phyloP scores from a whole-genome alignment of 2,888 invertebrate species.

The Phrixothrix hirtus region DNA sequence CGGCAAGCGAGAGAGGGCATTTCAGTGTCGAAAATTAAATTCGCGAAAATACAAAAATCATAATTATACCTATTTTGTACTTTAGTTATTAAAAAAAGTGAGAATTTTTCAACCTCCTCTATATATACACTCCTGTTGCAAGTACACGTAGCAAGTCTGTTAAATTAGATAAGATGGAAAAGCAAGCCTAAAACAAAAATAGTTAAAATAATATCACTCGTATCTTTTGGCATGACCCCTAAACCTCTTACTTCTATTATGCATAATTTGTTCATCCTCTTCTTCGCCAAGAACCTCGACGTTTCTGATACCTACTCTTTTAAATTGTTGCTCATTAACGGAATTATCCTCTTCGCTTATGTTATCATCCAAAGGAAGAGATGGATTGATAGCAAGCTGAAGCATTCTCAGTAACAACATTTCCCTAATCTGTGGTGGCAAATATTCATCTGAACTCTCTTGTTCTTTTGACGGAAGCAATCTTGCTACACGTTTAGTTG shows the following conservation, averaged over 20 bases:
- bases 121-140: too few species aligned
- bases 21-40: too few species aligned
- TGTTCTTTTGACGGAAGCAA: conserved; percentile 38
- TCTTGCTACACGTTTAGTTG: conserved; percentile 48
- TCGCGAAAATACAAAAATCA: too few species aligned
- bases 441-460: conserved; percentile 62
- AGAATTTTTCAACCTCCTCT: background rate
- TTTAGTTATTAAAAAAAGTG: too few species aligned
- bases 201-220: conserved; percentile 4
- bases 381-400: conserved; percentile 71
- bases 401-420: conserved; percentile 73
- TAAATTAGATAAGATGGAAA: too few species aligned
- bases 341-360: conserved; percentile 48
- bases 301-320: conserved; percentile 68
- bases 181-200: too few species aligned
- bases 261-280: conserved; percentile 43
- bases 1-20: too few species aligned
- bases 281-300: conserved; percentile 74
- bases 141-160: too few species aligned
- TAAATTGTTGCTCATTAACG: conserved; percentile 58
- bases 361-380: conserved; percentile 51
- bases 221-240: conserved; percentile 7
- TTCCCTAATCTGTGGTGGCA: conserved; percentile 72
- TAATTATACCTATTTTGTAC: too few species aligned
- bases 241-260: conserved; percentile 3